phyloP scores from a whole-genome alignment of 1,140 invertebrate genomes.

The Papilio dardanus region DNA sequence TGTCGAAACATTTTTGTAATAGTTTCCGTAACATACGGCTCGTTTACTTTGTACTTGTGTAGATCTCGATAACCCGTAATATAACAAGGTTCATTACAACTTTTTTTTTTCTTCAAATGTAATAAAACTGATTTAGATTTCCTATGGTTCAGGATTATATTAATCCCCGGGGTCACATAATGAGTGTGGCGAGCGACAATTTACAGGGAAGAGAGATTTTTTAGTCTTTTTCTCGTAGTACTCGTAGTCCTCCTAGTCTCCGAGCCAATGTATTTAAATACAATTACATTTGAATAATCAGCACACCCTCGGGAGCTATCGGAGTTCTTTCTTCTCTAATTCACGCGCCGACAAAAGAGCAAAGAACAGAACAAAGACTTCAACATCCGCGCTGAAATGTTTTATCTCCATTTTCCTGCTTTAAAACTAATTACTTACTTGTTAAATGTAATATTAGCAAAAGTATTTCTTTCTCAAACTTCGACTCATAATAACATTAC shows the following conservation, averaged over 20 bases:
- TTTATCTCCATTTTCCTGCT: not conserved
- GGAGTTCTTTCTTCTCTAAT: not conserved
- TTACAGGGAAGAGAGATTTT: not conserved
- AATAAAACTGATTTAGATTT: slow-evolving; percentile 4
- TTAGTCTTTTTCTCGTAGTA: not conserved
- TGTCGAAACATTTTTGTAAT: not conserved
- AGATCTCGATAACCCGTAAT: not conserved
- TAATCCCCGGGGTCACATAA: not conserved
- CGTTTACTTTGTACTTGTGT: not conserved
- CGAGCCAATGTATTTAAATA: not conserved
- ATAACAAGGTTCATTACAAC: not conserved
- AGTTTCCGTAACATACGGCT: not conserved
- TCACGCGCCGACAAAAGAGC: not conserved
- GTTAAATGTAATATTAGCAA: not conserved
- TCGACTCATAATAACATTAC: not conserved
- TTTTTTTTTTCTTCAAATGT: not conserved
- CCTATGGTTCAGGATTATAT: not conserved
- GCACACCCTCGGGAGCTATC: not conserved
- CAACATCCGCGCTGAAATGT: not conserved
- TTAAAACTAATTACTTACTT: not conserved
- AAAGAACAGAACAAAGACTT: not conserved
- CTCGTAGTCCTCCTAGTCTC: too few species aligned
- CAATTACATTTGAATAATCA: slow-evolving; percentile 20
- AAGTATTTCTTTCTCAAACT: not conserved
- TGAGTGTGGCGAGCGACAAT: not conserved